Evolutionary conservation across 53 echinoderm and acorn worm species (phyloP).

Genomic region (Temnopleurus reevesii): DNA sequence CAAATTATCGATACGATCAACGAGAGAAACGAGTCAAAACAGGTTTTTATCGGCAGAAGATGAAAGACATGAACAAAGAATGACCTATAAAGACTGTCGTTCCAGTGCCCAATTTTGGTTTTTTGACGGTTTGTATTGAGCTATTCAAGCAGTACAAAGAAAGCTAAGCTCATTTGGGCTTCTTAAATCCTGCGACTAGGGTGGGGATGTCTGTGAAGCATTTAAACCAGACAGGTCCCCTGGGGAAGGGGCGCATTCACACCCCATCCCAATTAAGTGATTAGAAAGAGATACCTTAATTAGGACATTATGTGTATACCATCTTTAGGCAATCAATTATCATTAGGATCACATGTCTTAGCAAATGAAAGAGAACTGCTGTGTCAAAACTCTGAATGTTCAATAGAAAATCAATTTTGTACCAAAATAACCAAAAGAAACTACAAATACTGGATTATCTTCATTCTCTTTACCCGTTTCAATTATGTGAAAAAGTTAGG

Average conservation of each 20-base stretch:
- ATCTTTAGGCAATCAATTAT: too few species aligned
- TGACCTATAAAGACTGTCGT: not conserved
- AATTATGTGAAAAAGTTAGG: too few species aligned
- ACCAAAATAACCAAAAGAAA: too few species aligned
- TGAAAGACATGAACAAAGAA: not conserved
- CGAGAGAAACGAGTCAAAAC: not conserved
- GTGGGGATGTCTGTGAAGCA: not conserved
- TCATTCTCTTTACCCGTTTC: too few species aligned
- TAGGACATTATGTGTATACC: too few species aligned
- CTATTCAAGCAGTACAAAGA: constrained; percentile 23
- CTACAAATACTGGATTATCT: too few species aligned
- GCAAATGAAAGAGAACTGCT: too few species aligned
- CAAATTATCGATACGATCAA: not conserved
- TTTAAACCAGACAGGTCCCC: constrained; percentile 6
- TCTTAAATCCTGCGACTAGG: not conserved
- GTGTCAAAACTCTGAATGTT: too few species aligned
- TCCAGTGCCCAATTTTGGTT: not conserved
- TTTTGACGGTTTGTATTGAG: not conserved
- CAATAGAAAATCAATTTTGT: too few species aligned
- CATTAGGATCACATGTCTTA: too few species aligned
- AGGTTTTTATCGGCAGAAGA: not conserved
- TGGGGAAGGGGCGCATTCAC: not conserved
- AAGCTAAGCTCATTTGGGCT: constrained; percentile 26
- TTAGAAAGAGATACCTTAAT: too few species aligned
- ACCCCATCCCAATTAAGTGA: not conserved